Base-by-base conservation (phyloP, 2,797 vertebrate genomes). In the Perodicticus potto region DNA sequence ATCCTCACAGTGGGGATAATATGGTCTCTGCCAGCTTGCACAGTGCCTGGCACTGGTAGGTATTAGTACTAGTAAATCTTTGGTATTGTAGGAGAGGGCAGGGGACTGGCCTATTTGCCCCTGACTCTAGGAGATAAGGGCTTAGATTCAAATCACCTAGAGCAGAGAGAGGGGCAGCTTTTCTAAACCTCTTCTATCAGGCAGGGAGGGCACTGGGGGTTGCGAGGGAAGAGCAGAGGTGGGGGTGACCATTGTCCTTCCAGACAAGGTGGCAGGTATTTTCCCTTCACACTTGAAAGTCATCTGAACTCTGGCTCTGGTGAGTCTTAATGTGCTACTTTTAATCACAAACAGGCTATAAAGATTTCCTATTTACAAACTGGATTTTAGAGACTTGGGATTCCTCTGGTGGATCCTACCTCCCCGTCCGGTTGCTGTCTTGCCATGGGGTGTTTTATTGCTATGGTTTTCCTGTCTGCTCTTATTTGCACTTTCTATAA, bases 331-430 rank as follows among this genome's bases (percentile, higher is more conserved):
- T 32, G 37, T 5, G 10, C 53, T 45, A 43, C 70, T 45, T 91
- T 55, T 29, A 55, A 78, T 8, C 74, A 3, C 82, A 34, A 40
- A 16, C 65, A 23, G 87, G 29, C 65, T 57, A 0, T 27, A 76
- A 78, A 11, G 34, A 12, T 19, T 63, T 82, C 63, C 80, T 0
- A 13, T 19, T 19, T 70, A 32, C 0, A 0, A 85, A 63, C 29
- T 0, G 0, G 43, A 22, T 83, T 87, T 93, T 65, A 69, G 83
- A 57, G 73, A 45, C 65, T 10, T 73, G 82, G 78, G n/a, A 40
- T 87, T 63, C 77, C 65, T 92, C 63, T 7, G 3, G 82, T 32
- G 81, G 63, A 74, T 23, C 70, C 84, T 40, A 1, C 3, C 29
- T 90, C 37, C 37, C 91, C 91, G 77, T 67, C 45, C 77, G 59